Base-by-base conservation (phyloP, 2,797 vertebrate species). In the Acrossocheilus fasciatus region DNA sequence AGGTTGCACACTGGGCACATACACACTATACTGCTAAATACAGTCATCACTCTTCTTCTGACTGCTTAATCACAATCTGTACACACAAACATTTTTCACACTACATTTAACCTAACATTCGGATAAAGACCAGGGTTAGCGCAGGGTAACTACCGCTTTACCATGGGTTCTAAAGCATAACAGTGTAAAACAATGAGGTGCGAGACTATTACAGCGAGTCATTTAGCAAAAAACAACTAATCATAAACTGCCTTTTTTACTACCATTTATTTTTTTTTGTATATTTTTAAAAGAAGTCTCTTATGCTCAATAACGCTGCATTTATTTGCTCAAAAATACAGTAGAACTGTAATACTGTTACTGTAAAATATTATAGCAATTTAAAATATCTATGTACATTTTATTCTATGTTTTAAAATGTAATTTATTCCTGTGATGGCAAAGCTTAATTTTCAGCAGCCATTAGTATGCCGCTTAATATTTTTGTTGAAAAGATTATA, bases 61-160 rank as follows among this genome's bases (percentile, higher is more conserved):
- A 41, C 12, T 6, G 39, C 39, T 79, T 79, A 62, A 30, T 62
- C 8, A 9, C 39, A 79, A 43, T 43, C 20, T 39, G 54, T 26
- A 11, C 36, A 78, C 76, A 77, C 75, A 41, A 41, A 39, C 11
- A 26, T 79, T 79, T 62, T 79, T 79, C 23, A 79, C 36, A 62
- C 36, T 17, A 43, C 36, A 41, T 41, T 78, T 41, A 78, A 78
- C 54, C 2, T 23, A 26, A 79, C 39, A n/a, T 62, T 78, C 15
- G 6, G 23, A 62, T 78, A 43, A 54, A 54, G 47, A 52, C 18
- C 47, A 23, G 47, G 30, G 36, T 78, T 59, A 39, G 17, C 14
- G 10, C 75, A 78, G 54, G 36, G 54, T 78, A 62, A 12, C 34
- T 23, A 62, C 39, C 39, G 4, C 76, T 78, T 41, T 59, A 59